These are phyloP conservation scores for Ochropleura plecta DNA, from an alignment of 2,888 invertebrate genomes.

Conservation along the genomic window DNA sequence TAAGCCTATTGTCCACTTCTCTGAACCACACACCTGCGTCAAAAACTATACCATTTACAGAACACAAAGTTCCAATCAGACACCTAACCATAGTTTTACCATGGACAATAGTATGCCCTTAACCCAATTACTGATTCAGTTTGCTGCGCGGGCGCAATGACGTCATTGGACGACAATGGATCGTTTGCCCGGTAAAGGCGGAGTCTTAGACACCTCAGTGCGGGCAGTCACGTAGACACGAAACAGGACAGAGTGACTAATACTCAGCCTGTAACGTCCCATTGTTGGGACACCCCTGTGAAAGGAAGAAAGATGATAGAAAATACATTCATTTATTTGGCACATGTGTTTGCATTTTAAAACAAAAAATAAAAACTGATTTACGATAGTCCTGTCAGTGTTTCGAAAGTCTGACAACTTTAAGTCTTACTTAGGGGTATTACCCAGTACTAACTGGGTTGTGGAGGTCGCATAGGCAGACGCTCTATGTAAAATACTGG, in stretches of 20 bases:
- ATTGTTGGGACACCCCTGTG: not conserved
- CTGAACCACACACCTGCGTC: slow-evolving; percentile 37
- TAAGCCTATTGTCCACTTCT: slow-evolving; percentile 43
- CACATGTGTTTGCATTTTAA: no score
- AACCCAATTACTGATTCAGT: slow-evolving; percentile 62
- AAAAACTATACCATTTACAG: slow-evolving; percentile 49
- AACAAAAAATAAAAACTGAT: no score
- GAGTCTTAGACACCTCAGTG: slow-evolving; percentile 45
- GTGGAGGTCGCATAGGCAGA: no score
- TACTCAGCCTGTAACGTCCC: not conserved
- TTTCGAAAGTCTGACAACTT: no score
- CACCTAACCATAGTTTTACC: slow-evolving; percentile 37
- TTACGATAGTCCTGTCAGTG: no score
- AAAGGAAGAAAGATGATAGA: not conserved
- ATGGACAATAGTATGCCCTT: slow-evolving; percentile 58
- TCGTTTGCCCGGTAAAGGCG: slow-evolving; percentile 64
- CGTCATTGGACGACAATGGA: slow-evolving; percentile 68
- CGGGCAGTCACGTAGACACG: slow-evolving; percentile 66
- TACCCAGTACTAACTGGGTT: no score
- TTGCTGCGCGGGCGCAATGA: slow-evolving; percentile 47
- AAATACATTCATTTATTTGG: no score
- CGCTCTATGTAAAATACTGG: no score
- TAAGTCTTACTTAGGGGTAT: no score
- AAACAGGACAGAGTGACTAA: slow-evolving; percentile 47
- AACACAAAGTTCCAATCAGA: slow-evolving; percentile 41